A percentile compares a stretch with the other conserved stretches of the same genome.
phyloP scores from a whole-genome alignment of 2,797 vertebrate genomes.

The Fistularia commersonii region DNA sequence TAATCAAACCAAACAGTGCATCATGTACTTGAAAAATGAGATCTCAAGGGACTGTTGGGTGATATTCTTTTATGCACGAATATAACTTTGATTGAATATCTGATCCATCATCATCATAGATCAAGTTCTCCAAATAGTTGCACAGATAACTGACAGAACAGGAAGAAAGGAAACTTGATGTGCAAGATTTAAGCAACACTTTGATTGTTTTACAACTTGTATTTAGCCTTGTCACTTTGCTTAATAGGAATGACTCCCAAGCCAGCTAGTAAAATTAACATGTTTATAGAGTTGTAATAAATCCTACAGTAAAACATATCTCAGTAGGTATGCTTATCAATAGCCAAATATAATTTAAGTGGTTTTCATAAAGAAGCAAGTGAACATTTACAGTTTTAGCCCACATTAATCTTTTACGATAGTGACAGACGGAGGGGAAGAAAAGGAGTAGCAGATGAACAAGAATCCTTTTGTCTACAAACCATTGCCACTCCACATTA shows the following conservation, averaged over 20 bases:
- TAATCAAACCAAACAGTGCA: constrained; percentile 23
- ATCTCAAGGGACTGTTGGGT: constrained; percentile 23
- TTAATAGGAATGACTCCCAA: constrained; percentile 2
- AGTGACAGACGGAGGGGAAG: constrained; percentile 47
- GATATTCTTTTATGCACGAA: constrained; percentile 29
- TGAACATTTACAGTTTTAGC: constrained; percentile 21
- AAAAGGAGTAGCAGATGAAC: constrained; percentile 41
- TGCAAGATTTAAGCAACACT: constrained; percentile 37
- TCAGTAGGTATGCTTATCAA: neutral
- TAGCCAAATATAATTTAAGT: neutral
- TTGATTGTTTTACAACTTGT: constrained; percentile 2
- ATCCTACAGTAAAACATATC: neutral
- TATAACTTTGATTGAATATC: constrained; percentile 50
- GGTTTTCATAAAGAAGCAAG: constrained; percentile 13
- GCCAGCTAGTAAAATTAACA: constrained; percentile 16
- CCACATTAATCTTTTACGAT: constrained; percentile 30
- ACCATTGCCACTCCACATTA: constrained; percentile 29
- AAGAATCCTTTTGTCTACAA: constrained; percentile 40
- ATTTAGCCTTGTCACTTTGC: constrained; percentile 7
- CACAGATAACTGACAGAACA: constrained; percentile 8
- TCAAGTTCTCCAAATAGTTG: constrained; percentile 64
- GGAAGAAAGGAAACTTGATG: constrained; percentile 37
- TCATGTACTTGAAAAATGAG: constrained; percentile 26
- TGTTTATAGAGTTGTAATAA: neutral
- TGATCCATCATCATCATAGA: constrained; percentile 51